Conservation (phyloP, 2,113 vertebrate species). For the Salvator merianae region DNA sequence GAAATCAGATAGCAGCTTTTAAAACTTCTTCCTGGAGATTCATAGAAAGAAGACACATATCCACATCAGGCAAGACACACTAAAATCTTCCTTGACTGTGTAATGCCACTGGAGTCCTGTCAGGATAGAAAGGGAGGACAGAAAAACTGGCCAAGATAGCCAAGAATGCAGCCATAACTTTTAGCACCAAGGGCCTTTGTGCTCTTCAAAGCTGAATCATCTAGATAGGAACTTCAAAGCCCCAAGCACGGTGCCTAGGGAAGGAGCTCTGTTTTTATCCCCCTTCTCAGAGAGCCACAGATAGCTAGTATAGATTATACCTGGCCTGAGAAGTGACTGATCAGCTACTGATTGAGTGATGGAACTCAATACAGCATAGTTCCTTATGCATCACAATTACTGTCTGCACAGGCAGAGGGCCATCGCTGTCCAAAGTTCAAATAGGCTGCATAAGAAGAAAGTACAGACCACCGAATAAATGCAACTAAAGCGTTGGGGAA, state of each 20-base stretch:
- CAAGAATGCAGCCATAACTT: background rate
- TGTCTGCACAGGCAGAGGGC: too few relatives aligned
- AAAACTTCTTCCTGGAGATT: background rate
- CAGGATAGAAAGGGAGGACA: background rate
- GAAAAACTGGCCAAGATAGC: background rate
- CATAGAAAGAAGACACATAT: background rate
- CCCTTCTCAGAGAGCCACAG: too few relatives aligned
- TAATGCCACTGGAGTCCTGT: background rate
- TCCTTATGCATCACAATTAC: background rate
- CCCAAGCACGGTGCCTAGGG: too few relatives aligned
- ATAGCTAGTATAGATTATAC: background rate
- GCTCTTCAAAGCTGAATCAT: background rate
- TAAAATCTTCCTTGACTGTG: background rate
- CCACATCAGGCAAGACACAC: background rate
- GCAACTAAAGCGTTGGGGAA: background rate
- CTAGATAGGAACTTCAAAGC: background rate
- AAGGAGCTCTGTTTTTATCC: too few relatives aligned
- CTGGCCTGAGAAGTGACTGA: too few relatives aligned
- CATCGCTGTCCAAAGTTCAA: too few relatives aligned
- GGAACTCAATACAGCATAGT: background rate
- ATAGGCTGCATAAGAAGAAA: background rate
- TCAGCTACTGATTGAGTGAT: too few relatives aligned
- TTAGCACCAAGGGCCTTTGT: background rate
- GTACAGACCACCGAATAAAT: background rate
- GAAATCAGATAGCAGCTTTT: background rate